phyloP scores from a whole-genome alignment of 2,113 vertebrate species.

The Craseonycteris thonglongyai region DNA sequence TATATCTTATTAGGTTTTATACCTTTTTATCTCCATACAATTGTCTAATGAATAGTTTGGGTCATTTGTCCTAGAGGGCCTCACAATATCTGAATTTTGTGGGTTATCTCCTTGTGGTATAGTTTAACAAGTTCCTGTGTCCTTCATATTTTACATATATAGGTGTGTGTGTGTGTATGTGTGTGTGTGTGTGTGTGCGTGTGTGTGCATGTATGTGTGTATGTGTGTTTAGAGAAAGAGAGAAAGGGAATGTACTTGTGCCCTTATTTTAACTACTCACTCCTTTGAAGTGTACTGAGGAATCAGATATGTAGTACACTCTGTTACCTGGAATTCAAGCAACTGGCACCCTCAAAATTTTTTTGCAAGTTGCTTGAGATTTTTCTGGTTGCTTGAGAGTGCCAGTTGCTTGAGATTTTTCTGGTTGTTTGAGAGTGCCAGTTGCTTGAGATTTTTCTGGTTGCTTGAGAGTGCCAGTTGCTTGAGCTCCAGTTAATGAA shows the following conservation, averaged over 20 bases:
- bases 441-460: too few species aligned
- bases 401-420: too few species aligned
- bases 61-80: neutral
- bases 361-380: too few species aligned
- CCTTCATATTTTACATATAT: neutral
- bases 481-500: too few species aligned
- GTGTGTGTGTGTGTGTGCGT: neutral
- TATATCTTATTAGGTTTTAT: neutral
- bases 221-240: neutral
- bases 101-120: neutral
- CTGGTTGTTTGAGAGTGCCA: too few species aligned
- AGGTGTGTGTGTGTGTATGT: neutral
- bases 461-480: too few species aligned
- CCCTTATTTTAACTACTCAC: neutral
- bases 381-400: too few species aligned
- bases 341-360: too few species aligned
- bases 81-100: neutral
- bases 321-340: too few species aligned
- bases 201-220: neutral
- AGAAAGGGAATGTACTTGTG: neutral
- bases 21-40: neutral
- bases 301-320: neutral
- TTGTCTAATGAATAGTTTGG: neutral
- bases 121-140: neutral
- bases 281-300: neutral